phyloP scores from a whole-genome alignment of 1,140 invertebrate genomes.

The Saccostrea echinata region DNA sequence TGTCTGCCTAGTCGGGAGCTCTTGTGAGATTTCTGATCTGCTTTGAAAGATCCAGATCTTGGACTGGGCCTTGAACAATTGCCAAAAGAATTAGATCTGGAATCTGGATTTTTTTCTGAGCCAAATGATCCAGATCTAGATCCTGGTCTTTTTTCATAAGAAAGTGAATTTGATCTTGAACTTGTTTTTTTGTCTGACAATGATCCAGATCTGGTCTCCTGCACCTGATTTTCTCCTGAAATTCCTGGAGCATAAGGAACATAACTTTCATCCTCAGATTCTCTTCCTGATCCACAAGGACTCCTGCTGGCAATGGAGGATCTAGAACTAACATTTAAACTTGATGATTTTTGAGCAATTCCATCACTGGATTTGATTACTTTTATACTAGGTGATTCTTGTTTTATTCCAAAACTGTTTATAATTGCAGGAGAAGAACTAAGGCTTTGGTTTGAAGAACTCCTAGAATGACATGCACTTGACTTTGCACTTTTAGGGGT shows the following conservation, averaged over 20 bases:
- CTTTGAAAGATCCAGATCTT: conserved; percentile 26
- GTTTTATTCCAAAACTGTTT: conserved; percentile 32
- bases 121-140: conserved; percentile 26
- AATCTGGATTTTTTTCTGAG: conserved; percentile 40
- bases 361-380: conserved; percentile 62
- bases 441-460: conserved; percentile 58
- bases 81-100: neutral
- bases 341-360: conserved; percentile 59
- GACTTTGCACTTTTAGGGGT: conserved; percentile 54
- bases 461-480: conserved; percentile 46
- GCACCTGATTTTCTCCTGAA: neutral
- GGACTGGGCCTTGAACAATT: neutral
- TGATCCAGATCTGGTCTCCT: neutral
- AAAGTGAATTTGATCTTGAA: neutral
- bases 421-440: conserved; percentile 61
- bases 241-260: conserved; percentile 59
- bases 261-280: conserved; percentile 68
- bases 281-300: conserved; percentile 64
- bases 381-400: conserved; percentile 50
- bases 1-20: conserved; percentile 5
- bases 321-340: conserved; percentile 37
- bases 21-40: neutral
- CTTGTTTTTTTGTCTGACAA: conserved; percentile 20
- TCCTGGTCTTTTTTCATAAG: neutral
- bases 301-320: conserved; percentile 53